These are phyloP conservation scores for Drosophila albomicans DNA, from an alignment of 1,140 invertebrate genomes.

Conservation along the genomic window DNA sequence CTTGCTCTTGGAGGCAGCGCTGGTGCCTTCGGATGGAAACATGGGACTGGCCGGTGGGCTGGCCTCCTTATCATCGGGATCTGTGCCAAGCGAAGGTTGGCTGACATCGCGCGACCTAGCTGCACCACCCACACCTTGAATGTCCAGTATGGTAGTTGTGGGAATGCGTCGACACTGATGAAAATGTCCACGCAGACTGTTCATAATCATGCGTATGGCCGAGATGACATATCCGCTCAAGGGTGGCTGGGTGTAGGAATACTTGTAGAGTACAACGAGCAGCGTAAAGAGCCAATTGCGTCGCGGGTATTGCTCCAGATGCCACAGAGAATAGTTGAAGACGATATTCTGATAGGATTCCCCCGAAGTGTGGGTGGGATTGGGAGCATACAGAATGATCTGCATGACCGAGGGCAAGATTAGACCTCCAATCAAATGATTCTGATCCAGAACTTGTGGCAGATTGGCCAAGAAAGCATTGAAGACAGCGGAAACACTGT, in stretches of 20 bases:
- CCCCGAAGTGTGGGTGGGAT: conserved; percentile 86
- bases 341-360: conserved; percentile 82
- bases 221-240: conserved; percentile 92
- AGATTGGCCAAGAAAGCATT: conserved; percentile 97
- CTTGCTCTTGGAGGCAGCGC: conserved; percentile 80
- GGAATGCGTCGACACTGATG: conserved; percentile 93
- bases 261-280: conserved; percentile 99
- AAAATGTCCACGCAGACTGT: conserved; percentile 96
- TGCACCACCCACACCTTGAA: conserved; percentile 86
- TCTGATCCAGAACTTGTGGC: conserved; percentile 97
- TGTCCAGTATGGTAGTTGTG: conserved; percentile 87
- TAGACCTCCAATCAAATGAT: conserved; percentile 94
- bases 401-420: conserved; percentile 94
- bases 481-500: conserved; percentile 93
- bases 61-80: conserved; percentile 85
- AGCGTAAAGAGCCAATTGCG: conserved; percentile 96
- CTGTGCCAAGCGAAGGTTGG: conserved; percentile 90
- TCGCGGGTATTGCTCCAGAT: conserved; percentile 92
- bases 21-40: conserved; percentile 84
- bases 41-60: conserved; percentile 83
- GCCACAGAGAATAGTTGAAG: conserved; percentile 93
- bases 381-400: conserved; percentile 95
- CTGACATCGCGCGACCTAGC: conserved; percentile 91
- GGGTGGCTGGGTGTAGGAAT: conserved; percentile 94
- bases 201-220: conserved; percentile 96